Evolutionary conservation across 2,888 invertebrate genomes (phyloP).

Genomic region (Cheilosia vernalis): DNA sequence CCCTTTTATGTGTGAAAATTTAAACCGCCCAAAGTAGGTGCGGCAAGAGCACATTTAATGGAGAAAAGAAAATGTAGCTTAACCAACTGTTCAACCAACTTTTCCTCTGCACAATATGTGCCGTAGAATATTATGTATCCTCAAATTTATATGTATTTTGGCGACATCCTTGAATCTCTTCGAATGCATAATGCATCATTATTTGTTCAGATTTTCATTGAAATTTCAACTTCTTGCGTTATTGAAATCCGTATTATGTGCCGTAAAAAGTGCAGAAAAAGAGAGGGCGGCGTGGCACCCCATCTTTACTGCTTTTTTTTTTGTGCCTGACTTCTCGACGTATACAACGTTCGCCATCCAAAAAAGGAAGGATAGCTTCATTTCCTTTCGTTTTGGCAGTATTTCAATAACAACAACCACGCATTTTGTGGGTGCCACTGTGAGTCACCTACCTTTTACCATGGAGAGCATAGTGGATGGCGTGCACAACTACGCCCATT

Average conservation of each 20-base stretch:
- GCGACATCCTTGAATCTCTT: slow-evolving; percentile 5
- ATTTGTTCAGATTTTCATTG: slow-evolving; percentile 8
- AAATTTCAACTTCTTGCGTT: background rate
- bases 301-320: no score
- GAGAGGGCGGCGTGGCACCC: background rate
- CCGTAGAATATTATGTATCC: background rate
- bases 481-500: background rate
- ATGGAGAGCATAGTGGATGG: background rate
- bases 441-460: background rate
- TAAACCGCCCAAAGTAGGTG: no score
- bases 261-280: background rate
- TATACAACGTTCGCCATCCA: background rate
- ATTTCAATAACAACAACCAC: slow-evolving; percentile 27
- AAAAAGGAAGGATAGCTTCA: background rate
- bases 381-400: slow-evolving; percentile 7
- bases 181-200: slow-evolving; percentile 6
- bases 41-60: no score
- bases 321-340: background rate
- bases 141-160: background rate
- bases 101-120: background rate
- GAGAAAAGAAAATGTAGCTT: background rate
- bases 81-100: background rate
- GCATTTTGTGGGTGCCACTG: slow-evolving; percentile 2
- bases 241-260: background rate
- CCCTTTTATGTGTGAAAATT: no score